These are phyloP conservation scores for Mixornis gularis DNA, from an alignment of 2,113 vertebrate genomes.

Conservation along the genomic window DNA sequence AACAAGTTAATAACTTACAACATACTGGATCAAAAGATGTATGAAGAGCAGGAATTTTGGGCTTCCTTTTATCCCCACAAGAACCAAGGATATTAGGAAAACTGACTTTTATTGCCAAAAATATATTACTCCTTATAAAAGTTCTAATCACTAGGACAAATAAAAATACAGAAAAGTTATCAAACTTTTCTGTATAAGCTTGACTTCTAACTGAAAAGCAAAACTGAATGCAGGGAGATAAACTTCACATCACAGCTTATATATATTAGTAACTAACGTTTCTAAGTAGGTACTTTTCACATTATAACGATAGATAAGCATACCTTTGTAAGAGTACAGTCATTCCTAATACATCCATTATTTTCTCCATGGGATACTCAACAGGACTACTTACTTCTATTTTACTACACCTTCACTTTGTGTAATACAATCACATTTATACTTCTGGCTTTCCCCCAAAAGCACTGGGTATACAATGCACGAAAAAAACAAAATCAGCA, in stretches of 20 bases:
- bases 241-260: neutral
- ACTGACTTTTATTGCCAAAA: neutral
- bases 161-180: neutral
- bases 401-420: neutral
- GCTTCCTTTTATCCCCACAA: neutral
- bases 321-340: neutral
- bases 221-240: neutral
- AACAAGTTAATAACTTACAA: neutral
- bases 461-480: neutral
- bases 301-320: neutral
- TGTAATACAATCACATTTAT: neutral
- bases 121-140: neutral
- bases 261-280: neutral
- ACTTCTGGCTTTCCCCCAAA: neutral
- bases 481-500: neutral
- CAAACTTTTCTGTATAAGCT: neutral
- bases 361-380: neutral
- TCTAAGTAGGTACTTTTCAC: neutral
- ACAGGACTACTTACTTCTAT: neutral
- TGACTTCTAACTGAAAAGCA: neutral
- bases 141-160: neutral
- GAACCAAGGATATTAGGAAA: neutral
- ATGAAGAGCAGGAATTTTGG: neutral
- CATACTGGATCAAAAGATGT: neutral
- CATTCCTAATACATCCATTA: neutral